A percentile compares a stretch with the other conserved stretches of the same genome.
phyloP scores from a whole-genome alignment of 2,888 invertebrate species.

The Itoplectis maculator region DNA sequence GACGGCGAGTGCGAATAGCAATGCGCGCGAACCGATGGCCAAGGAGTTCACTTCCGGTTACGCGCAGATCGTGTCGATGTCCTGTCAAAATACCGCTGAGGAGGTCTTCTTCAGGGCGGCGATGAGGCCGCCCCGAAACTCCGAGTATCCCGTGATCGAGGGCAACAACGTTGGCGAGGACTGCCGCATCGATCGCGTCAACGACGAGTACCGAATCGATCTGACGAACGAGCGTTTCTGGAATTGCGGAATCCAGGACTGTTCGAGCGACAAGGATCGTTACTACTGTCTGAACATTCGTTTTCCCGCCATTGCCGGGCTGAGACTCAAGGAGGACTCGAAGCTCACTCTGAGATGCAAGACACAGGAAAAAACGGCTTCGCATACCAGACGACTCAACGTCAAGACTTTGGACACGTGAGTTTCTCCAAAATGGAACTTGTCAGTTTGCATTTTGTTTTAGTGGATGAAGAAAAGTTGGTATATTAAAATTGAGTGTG shows the following conservation, averaged over 20 bases:
- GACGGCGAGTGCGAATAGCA: slow-evolving; percentile 39
- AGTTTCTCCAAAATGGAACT: too few species aligned
- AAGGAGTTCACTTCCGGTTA: slow-evolving; percentile 50
- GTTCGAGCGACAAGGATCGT: slow-evolving; percentile 81
- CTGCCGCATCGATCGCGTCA: slow-evolving; percentile 71
- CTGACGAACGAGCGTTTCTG: slow-evolving; percentile 85
- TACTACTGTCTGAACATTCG: slow-evolving; percentile 86
- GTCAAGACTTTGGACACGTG: slow-evolving; percentile 79
- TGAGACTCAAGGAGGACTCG: slow-evolving; percentile 86
- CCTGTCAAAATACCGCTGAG: slow-evolving; percentile 75
- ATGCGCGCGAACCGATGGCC: slow-evolving; percentile 29
- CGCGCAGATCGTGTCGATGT: slow-evolving; percentile 75
- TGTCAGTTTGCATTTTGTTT: too few species aligned
- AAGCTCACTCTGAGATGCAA: slow-evolving; percentile 86
- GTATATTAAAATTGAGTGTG: too few species aligned
- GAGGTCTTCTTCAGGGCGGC: slow-evolving; percentile 76
- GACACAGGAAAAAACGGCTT: slow-evolving; percentile 85
- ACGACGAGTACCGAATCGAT: slow-evolving; percentile 82
- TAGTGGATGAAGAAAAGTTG: too few species aligned
- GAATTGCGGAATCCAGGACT: slow-evolving; percentile 86
- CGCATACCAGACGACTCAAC: slow-evolving; percentile 84
- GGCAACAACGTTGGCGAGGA: slow-evolving; percentile 63
- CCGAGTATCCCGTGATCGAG: slow-evolving; percentile 74
- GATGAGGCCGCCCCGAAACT: slow-evolving; percentile 63
- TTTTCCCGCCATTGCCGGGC: slow-evolving; percentile 86